Evolutionary conservation across 2,113 vertebrate species (phyloP).

Genomic region (Mionectes macconnelli): DNA sequence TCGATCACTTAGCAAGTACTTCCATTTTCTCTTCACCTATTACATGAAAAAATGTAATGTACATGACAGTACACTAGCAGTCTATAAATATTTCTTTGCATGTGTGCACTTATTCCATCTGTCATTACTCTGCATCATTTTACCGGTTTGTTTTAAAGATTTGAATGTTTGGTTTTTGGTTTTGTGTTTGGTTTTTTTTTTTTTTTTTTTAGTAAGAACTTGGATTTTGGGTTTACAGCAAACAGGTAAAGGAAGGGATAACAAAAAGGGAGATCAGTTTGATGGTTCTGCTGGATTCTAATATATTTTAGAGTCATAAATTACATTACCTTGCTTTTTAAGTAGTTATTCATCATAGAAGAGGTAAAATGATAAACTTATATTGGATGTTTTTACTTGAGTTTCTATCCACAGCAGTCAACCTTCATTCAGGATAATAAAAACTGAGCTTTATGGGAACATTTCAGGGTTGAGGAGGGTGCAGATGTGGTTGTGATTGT

Average conservation of each 20-base stretch:
- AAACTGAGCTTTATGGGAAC: neutral
- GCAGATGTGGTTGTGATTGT: neutral
- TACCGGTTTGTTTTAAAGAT: neutral
- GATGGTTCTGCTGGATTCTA: neutral
- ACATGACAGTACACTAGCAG: neutral
- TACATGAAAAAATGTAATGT: neutral
- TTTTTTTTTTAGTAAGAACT: neutral
- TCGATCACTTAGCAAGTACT: neutral
- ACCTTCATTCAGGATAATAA: neutral
- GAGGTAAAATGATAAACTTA: neutral
- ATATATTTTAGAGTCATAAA: neutral
- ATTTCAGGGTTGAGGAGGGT: neutral
- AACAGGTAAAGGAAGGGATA: neutral
- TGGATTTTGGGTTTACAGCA: neutral
- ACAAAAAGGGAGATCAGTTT: neutral
- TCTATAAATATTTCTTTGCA: neutral
- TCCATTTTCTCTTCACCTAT: neutral
- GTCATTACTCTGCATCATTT: neutral
- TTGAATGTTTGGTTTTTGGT: too few relatives aligned
- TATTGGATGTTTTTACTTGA: neutral
- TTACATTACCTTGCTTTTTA: neutral
- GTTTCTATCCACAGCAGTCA: neutral
- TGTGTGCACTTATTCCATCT: neutral
- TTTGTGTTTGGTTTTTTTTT: too few relatives aligned
- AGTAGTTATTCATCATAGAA: neutral